Evolutionary conservation across 1,140 invertebrate genomes (phyloP).

Genomic region (Meloidogyne exigua): DNA sequence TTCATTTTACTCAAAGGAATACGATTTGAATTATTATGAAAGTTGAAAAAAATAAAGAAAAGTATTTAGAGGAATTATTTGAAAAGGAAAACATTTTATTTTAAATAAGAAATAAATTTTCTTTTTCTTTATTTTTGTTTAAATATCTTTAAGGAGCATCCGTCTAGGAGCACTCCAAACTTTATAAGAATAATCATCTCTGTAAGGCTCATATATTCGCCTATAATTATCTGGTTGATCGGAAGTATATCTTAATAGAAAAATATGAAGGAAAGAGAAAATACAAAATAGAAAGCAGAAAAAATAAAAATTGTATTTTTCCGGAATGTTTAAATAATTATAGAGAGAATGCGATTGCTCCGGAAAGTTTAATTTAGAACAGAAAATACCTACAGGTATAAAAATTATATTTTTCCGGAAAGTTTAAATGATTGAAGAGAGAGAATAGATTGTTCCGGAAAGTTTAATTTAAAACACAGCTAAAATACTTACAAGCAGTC

Average conservation of each 20-base stretch:
- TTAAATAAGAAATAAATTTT: neutral
- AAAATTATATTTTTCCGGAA: too few relatives aligned
- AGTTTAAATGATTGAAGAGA: too few relatives aligned
- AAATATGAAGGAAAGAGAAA: neutral
- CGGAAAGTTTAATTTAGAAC: too few relatives aligned
- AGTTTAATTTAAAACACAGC: neutral
- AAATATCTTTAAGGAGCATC: conserved; percentile 14
- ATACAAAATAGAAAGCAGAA: neutral
- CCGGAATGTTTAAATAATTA: too few relatives aligned
- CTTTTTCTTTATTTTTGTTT: neutral
- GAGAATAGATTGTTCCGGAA: too few relatives aligned
- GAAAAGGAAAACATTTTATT: neutral
- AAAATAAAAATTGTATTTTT: too few relatives aligned
- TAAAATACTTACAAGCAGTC: conserved; percentile 1
- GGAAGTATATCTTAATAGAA: conserved; percentile 10
- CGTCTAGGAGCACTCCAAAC: conserved; percentile 16
- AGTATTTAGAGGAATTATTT: neutral
- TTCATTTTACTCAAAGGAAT: conserved; percentile 26
- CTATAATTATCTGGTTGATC: conserved; percentile 19
- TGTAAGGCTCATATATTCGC: conserved; percentile 13
- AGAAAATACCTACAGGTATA: neutral
- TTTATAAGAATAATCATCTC: conserved; percentile 21
- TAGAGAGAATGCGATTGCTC: too few relatives aligned
- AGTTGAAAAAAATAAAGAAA: neutral
- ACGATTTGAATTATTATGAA: conserved; percentile 22